phyloP scores from a whole-genome alignment of 1,140 invertebrate genomes.

The Diorhabda sublineata region DNA sequence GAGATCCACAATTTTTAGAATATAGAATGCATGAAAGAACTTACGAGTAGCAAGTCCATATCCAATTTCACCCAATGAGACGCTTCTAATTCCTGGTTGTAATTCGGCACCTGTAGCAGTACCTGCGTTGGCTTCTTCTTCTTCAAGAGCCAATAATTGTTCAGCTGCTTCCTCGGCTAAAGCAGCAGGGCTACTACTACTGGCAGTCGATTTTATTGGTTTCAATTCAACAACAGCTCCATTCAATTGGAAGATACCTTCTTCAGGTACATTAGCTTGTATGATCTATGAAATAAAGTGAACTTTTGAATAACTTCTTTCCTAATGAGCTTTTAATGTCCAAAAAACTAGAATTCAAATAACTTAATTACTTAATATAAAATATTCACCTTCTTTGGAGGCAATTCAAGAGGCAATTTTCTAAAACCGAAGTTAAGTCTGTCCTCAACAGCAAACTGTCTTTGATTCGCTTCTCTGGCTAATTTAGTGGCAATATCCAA shows the following conservation, averaged over 20 bases:
- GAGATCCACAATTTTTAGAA: too few species aligned
- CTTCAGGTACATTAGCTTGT: conserved; percentile 33
- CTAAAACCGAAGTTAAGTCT: conserved; percentile 24
- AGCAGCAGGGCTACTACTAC: conserved; percentile 4
- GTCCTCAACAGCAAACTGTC: conserved; percentile 18
- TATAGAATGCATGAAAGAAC: not conserved
- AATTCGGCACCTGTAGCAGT: conserved; percentile 12
- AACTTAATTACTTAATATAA: too few species aligned
- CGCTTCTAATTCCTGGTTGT: conserved; percentile 20
- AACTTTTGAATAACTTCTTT: not conserved
- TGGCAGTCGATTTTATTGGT: conserved; percentile 17
- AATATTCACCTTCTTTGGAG: conserved; percentile 10
- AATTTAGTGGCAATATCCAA: conserved; percentile 20
- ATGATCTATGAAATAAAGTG: not conserved
- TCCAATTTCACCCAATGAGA: conserved; percentile 35
- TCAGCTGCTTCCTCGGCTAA: conserved; percentile 39
- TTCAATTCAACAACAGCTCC: conserved; percentile 41
- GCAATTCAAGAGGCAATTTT: conserved; percentile 23
- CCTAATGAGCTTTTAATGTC: too few species aligned
- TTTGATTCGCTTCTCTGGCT: conserved; percentile 7
- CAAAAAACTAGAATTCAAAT: too few species aligned
- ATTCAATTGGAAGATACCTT: conserved; percentile 34
- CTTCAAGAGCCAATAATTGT: conserved; percentile 24
- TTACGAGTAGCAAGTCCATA: conserved; percentile 35
- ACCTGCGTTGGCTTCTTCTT: conserved; percentile 23